These are phyloP conservation scores for Rostratula benghalensis DNA, from an alignment of 2,113 vertebrate genomes.

Conservation along the genomic window DNA sequence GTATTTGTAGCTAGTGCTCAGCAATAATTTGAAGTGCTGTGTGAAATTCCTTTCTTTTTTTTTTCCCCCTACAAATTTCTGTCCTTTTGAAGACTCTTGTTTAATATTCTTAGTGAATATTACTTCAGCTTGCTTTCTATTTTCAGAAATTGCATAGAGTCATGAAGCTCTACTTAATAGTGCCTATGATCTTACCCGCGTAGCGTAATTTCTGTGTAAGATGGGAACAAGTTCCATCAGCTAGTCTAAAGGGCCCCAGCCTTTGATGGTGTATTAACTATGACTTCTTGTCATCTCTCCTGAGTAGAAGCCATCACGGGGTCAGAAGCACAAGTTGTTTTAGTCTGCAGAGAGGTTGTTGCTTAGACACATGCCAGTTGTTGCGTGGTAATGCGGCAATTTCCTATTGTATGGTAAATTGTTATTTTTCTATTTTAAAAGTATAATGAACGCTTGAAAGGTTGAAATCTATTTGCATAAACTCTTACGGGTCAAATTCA, in stretches of 20 bases:
- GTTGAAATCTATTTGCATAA: slow-evolving; percentile 22
- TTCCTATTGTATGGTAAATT: slow-evolving; percentile 12
- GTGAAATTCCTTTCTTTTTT: neutral
- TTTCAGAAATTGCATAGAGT: neutral
- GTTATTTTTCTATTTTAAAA: slow-evolving; percentile 15
- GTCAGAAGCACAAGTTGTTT: neutral
- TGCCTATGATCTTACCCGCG: neutral
- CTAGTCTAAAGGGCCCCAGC: neutral
- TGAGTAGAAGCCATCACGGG: neutral
- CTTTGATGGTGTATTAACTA: neutral
- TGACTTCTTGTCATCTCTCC: neutral
- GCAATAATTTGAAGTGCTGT: neutral
- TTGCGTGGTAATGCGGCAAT: neutral
- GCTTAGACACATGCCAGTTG: neutral
- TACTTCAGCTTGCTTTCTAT: neutral
- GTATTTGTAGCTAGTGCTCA: neutral
- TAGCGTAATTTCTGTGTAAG: neutral
- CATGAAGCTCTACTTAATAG: neutral
- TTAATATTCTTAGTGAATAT: neutral
- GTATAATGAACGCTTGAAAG: neutral
- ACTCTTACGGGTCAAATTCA: neutral
- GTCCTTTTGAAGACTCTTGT: neutral
- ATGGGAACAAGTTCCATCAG: neutral
- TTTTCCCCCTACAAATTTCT: neutral
- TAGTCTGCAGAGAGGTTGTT: neutral